A percentile compares a stretch with the other conserved stretches of the same genome.
Evolutionary conservation across 2,888 invertebrate genomes (phyloP).

Genomic region (Lithophane leautieri): DNA sequence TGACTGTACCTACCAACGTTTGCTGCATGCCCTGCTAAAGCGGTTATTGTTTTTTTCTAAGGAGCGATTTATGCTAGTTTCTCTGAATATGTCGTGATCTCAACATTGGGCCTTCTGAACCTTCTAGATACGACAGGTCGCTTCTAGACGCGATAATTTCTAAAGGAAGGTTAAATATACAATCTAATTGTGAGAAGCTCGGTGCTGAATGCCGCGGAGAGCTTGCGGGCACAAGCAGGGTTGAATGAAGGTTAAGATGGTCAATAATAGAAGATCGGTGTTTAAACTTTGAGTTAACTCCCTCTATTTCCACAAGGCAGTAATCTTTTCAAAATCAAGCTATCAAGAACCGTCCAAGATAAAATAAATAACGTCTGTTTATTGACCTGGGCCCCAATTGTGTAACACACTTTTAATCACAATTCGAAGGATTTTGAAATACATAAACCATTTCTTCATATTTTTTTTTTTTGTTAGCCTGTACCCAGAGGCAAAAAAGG

Average conservation of each 20-base stretch:
- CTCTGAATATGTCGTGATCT: background rate
- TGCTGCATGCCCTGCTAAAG: too few species aligned
- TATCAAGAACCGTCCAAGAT: background rate
- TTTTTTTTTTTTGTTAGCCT: too few species aligned
- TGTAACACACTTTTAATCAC: background rate
- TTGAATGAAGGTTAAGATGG: background rate
- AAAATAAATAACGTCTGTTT: background rate
- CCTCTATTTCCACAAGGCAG: background rate
- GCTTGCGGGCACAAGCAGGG: too few species aligned
- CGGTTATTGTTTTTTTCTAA: background rate
- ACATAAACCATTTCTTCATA: too few species aligned
- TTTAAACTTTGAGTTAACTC: background rate
- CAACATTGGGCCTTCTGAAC: slow-evolving; percentile 6
- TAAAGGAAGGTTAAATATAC: slow-evolving; percentile 7
- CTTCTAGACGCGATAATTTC: slow-evolving; percentile 20
- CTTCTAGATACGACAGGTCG: background rate
- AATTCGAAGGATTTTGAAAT: too few species aligned
- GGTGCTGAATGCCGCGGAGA: background rate
- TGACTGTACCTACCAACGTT: background rate
- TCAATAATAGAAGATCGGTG: background rate
- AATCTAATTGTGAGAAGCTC: slow-evolving; percentile 25
- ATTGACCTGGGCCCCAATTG: background rate
- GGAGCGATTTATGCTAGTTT: background rate
- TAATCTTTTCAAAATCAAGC: background rate
- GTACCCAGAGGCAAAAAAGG: too few species aligned